Conservation (phyloP, 2,888 invertebrate species). For the Cataglyphis rosenhaueri region DNA sequence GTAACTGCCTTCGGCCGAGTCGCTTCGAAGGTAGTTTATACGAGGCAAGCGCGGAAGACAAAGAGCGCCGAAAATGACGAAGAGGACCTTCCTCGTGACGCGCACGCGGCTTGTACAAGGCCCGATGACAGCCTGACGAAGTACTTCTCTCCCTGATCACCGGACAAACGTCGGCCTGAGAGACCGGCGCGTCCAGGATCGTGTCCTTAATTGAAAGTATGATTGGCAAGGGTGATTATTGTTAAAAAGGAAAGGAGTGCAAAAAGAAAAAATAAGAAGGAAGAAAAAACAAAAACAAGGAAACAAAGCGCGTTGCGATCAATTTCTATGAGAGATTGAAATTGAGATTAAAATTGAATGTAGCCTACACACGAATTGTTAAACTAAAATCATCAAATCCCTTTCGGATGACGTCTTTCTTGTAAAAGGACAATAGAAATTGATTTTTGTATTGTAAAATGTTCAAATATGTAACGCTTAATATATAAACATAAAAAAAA, state of each 20-base stretch:
- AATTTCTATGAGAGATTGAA: conserved; percentile 9
- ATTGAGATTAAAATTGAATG: not conserved
- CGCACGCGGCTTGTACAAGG: not conserved
- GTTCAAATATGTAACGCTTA: too few relatives aligned
- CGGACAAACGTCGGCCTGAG: conserved; percentile 51
- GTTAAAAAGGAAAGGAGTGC: not conserved
- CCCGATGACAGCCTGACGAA: conserved; percentile 63
- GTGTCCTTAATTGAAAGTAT: conserved; percentile 63
- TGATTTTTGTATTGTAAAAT: too few relatives aligned
- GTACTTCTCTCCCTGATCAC: conserved; percentile 44
- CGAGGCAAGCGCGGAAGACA: conserved; percentile 48
- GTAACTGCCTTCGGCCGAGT: conserved; percentile 54
- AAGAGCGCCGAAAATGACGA: conserved; percentile 64
- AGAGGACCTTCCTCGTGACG: conserved; percentile 20
- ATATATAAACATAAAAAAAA: too few relatives aligned
- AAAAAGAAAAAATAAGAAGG: not conserved
- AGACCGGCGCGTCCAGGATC: conserved; percentile 6
- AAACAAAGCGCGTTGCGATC: not conserved
- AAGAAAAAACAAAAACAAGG: too few relatives aligned
- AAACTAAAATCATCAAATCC: too few relatives aligned
- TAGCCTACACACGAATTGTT: not conserved
- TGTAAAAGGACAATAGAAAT: too few relatives aligned
- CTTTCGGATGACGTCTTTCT: too few relatives aligned
- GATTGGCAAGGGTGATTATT: conserved; percentile 55
- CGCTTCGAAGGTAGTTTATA: conserved; percentile 10